Evolutionary conservation across 2,797 vertebrate genomes (phyloP), one percentile per base, ranked within the genome.

Genomic region (Galagoides demidoff): DNA sequence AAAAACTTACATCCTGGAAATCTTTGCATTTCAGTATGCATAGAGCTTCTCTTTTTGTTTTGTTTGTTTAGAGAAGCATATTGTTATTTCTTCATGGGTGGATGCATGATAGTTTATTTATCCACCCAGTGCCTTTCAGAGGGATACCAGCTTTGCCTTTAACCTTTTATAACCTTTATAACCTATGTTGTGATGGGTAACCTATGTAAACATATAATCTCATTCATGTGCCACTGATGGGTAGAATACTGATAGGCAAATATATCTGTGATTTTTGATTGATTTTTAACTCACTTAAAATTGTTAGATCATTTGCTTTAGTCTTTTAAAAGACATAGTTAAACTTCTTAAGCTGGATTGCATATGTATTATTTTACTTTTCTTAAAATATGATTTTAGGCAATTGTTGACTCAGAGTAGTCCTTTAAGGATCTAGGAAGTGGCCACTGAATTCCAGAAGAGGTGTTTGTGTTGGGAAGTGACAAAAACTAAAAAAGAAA

Each of bases 231-330:
- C 74, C 29, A 74, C 0, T 89, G 12, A 91, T 25, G 10, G n/a
- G 12, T 25, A 83, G 43, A 63, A 79, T 74, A 78, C 3, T 85
- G 31, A 73, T 16, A 29, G 63, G 45, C 78, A 90, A 86, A 57
- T 70, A 61, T 3, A 91, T 39, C 23, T 27, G 1, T 61, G 73
- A 74, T 52, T 90, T 92, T 63, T 61, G 29, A 87, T 55, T 0
- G 9, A 81, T 16, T 64, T 45, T 45, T 84, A 92, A 89, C 12
- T 63, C 34, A 83, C 70, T 89, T 96, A 20, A 95, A 94, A 85
- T 74, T 55, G 31, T 90, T 34, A 85, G 85, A 87, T 39, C 78
- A 61, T 82, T 76, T 31, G 23, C 22, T 39, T 83, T 52, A 66
- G 73, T 13, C 43, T 85, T 95, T 61, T 31, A 92, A 91, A 84